Conservation (phyloP, 2,888 invertebrate genomes). For the Leptopterna dolabrata region DNA sequence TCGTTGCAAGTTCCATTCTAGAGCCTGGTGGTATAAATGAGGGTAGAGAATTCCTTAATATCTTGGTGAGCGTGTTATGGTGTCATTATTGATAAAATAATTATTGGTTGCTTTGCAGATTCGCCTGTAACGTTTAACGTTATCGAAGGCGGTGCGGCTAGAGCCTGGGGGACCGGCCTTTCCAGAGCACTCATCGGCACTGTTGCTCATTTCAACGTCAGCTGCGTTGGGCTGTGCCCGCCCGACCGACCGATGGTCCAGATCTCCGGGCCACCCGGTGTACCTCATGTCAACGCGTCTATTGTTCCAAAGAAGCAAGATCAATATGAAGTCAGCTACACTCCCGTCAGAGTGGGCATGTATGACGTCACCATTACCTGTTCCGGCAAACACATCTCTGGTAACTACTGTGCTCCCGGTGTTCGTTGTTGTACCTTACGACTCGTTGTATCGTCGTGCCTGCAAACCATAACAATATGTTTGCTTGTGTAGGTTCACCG, state of each 20-base stretch:
- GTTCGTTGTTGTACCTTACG: too few relatives aligned
- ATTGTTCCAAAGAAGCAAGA: conserved; percentile 58
- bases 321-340: conserved; percentile 88
- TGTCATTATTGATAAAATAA: too few relatives aligned
- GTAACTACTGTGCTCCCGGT: conserved; percentile 66
- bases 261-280: conserved; percentile 73
- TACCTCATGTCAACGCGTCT: conserved; percentile 53
- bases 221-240: conserved; percentile 59
- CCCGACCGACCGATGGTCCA: conserved; percentile 67
- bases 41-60: too few relatives aligned
- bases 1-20: too few relatives aligned
- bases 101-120: conserved; percentile 53
- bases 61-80: too few relatives aligned
- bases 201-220: conserved; percentile 70
- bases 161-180: conserved; percentile 74
- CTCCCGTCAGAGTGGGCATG: conserved; percentile 90
- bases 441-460: not conserved
- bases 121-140: conserved; percentile 72
- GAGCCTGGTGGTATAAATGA: too few relatives aligned
- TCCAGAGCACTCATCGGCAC: conserved; percentile 69
- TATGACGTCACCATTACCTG: conserved; percentile 85
- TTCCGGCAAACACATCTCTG: conserved; percentile 74
- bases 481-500: conserved; percentile 70
- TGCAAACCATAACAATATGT: not conserved
- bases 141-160: conserved; percentile 72